These are phyloP conservation scores for Oreonectes daqikongensis DNA, from an alignment of 2,797 vertebrate genomes.

Conservation along the genomic window DNA sequence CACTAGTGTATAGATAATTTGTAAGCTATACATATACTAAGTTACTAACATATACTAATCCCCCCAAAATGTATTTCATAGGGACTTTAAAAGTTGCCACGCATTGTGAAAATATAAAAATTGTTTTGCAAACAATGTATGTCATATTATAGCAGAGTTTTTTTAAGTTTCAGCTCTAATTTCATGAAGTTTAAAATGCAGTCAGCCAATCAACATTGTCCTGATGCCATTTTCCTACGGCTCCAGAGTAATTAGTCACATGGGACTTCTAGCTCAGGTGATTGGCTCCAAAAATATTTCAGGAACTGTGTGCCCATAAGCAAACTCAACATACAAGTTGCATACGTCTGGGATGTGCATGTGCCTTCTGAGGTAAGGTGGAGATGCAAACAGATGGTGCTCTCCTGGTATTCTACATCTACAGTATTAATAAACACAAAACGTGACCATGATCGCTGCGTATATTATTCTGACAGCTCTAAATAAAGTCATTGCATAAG, in stretches of 20 bases:
- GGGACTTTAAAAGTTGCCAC: too few relatives aligned
- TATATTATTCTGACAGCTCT: not conserved
- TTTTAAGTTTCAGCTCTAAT: too few relatives aligned
- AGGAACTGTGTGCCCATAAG: not conserved
- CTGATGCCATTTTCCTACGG: not conserved
- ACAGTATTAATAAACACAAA: not conserved
- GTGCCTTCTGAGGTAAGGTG: not conserved
- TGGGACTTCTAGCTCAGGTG: not conserved
- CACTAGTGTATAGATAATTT: too few relatives aligned
- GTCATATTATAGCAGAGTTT: too few relatives aligned
- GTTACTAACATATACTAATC: too few relatives aligned
- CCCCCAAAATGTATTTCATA: too few relatives aligned
- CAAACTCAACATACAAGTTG: not conserved
- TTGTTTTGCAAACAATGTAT: too few relatives aligned
- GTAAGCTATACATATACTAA: too few relatives aligned
- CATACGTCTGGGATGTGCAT: not conserved
- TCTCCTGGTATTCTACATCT: not conserved
- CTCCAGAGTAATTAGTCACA: constrained; percentile 2
- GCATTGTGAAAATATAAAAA: too few relatives aligned
- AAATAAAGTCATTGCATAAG: constrained; percentile 21
- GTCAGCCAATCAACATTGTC: not conserved
- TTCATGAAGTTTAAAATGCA: not conserved
- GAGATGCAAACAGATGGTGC: not conserved
- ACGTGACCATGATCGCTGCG: not conserved
- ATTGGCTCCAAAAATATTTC: not conserved